Base-by-base conservation (phyloP, 37 sponge, comb jelly and placozoan genomes). In the Aplysina aerophoba region DNA sequence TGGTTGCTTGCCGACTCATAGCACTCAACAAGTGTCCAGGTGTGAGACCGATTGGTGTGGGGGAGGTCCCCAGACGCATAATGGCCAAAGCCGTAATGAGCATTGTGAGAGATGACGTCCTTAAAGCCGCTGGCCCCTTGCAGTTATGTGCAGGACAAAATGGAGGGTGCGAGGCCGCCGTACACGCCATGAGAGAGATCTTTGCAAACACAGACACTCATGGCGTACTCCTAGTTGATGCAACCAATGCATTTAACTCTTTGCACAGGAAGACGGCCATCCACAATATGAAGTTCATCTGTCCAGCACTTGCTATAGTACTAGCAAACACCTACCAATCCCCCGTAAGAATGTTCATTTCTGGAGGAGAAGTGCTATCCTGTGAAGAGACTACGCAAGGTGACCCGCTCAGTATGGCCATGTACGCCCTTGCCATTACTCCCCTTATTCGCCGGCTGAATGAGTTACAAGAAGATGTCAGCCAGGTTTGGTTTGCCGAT, bases 111-210 rank as follows among this genome's bases (percentile, higher is more conserved):
- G 73, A 71, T 71, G 73, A 71, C 5, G 17, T 71, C 73, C n/a
- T 31, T 3, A 33, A 14, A 71, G 37, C 28, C 6, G 73, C 73
- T 2, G 73, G 73, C 11, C 6, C 73, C 36, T 8, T n/a, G 13
- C 69, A 67, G 28, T n/a, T 25, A 27, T 67, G 69, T 67, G 69
- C 69, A 25, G 69, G 69, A 15, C 69, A 67, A n/a, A 37, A 71
- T 28, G 73, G 36, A 34, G 73, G 73, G 4, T 71, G 73, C 15
- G 73, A 71, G 15, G 73, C 12, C 4, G 73, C 36, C 2, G 73
- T 71, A 28, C 37, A 35, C 28, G 73, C 73, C 6, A 71, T 71
- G 73, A 71, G 37, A 12, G 34, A 28, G 5, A 71, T 4, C 11
- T 71, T 71, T 34, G 33, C 4, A 17, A 33, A 71, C 73, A 38